A percentile compares a stretch with the other conserved stretches of the same genome.
Evolutionary conservation across 1,140 invertebrate genomes (phyloP).

Genomic region (Drosophila kikkawai): DNA sequence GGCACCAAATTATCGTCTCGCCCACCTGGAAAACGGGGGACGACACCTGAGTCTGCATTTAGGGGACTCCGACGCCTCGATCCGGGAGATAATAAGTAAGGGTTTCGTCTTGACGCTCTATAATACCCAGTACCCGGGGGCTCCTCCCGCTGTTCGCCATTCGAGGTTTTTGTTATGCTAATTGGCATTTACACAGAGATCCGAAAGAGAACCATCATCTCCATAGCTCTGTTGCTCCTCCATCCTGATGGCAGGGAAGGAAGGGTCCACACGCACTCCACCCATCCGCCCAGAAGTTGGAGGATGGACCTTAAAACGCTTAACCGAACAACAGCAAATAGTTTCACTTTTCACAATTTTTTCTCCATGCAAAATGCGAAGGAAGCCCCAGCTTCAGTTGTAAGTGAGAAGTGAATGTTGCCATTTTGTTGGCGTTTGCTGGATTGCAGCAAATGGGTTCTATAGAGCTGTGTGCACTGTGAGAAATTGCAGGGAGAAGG

Average conservation of each 20-base stretch:
- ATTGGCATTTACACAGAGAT: slow-evolving; percentile 74
- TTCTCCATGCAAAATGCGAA: slow-evolving; percentile 54
- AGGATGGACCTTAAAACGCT: slow-evolving; percentile 76
- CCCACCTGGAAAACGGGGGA: slow-evolving; percentile 55
- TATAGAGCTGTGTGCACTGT: slow-evolving; percentile 20
- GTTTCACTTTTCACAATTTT: slow-evolving; percentile 68
- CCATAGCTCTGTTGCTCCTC: slow-evolving; percentile 12
- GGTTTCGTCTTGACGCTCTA: slow-evolving; percentile 32
- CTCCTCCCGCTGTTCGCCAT: slow-evolving; percentile 20
- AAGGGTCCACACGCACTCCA: slow-evolving; percentile 18
- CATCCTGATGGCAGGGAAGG: slow-evolving; percentile 25
- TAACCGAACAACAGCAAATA: slow-evolving; percentile 77
- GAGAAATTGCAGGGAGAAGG: background rate
- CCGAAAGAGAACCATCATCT: slow-evolving; percentile 22
- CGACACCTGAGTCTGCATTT: slow-evolving; percentile 80
- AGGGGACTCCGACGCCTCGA: slow-evolving; percentile 39
- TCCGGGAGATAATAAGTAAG: slow-evolving; percentile 47
- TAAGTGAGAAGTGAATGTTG: slow-evolving; percentile 72
- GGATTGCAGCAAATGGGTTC: slow-evolving; percentile 49
- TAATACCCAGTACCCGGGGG: background rate
- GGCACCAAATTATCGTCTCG: slow-evolving; percentile 59
- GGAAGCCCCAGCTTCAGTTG: slow-evolving; percentile 53
- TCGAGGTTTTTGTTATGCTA: slow-evolving; percentile 70
- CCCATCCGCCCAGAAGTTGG: slow-evolving; percentile 30
- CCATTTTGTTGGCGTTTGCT: slow-evolving; percentile 66